Percentiles rank a stretch among this genome's conserved stretches.
Conservation (phyloP, 2,888 invertebrate species). For the Dicyrtomina minuta region DNA sequence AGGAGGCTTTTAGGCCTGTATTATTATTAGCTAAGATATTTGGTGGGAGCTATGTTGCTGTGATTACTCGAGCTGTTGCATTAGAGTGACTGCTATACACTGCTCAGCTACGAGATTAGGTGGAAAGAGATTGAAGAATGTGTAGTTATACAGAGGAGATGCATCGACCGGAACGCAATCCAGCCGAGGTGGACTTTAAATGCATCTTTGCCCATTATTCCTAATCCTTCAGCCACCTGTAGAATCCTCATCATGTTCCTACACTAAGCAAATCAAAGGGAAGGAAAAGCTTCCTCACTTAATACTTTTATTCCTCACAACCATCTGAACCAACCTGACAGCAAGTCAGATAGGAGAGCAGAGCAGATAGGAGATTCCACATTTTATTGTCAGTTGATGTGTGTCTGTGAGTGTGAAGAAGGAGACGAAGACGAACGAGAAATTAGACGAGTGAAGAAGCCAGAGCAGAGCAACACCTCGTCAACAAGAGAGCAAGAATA, state of each 20-base stretch:
- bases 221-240: conserved; percentile 24
- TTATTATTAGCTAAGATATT: not conserved
- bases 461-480: not conserved
- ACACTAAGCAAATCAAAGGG: not conserved
- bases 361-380: conserved; percentile 7
- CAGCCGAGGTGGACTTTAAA: conserved; percentile 25
- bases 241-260: too few relatives aligned
- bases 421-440: too few relatives aligned
- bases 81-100: too few relatives aligned
- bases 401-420: too few relatives aligned
- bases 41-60: not conserved
- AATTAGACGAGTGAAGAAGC: not conserved
- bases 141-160: not conserved
- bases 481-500: not conserved
- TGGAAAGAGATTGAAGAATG: not conserved
- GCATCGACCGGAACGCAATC: conserved; percentile 26
- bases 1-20: too few relatives aligned
- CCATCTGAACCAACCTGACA: too few relatives aligned
- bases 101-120: too few relatives aligned
- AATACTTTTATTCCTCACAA: not conserved
- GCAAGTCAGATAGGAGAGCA: not conserved
- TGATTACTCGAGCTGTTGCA: too few relatives aligned
- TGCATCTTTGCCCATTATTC: conserved; percentile 23
- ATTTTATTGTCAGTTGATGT: not conserved
- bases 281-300: conserved; percentile 20